Conservation (phyloP, 2,888 invertebrate genomes). For the Athalia rosae region DNA sequence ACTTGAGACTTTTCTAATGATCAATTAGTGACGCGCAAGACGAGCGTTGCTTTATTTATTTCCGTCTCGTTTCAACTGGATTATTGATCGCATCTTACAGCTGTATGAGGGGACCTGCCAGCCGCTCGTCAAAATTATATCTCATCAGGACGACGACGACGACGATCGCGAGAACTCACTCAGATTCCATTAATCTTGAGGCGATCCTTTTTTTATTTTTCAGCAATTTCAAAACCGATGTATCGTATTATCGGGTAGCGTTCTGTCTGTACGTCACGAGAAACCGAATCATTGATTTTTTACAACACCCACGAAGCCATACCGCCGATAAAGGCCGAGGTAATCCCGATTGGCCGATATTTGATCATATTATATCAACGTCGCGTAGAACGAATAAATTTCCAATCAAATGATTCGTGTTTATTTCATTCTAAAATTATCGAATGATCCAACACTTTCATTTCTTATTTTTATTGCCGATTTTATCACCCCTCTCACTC, state of each 20-base stretch:
- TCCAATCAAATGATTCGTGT: too few species aligned
- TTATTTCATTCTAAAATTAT: too few species aligned
- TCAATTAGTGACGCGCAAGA: background rate
- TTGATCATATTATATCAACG: background rate
- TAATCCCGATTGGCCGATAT: background rate
- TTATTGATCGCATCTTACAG: constrained; percentile 41
- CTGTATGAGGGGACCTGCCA: constrained; percentile 4
- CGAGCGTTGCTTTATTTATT: background rate
- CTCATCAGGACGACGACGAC: background rate
- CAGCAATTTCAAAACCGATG: background rate
- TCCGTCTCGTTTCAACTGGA: constrained; percentile 7
- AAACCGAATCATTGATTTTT: constrained; percentile 27
- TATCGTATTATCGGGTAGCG: background rate
- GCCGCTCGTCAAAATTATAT: background rate
- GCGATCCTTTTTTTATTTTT: background rate
- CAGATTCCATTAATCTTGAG: background rate
- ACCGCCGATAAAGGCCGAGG: background rate
- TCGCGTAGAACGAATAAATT: too few species aligned
- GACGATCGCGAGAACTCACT: constrained; percentile 7
- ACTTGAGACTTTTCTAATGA: too few species aligned
- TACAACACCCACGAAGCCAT: constrained; percentile 19
- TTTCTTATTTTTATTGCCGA: too few species aligned
- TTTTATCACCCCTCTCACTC: too few species aligned
- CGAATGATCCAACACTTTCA: too few species aligned
- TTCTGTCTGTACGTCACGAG: background rate